phyloP scores from a whole-genome alignment of 2,888 invertebrate genomes.

The Alcis repandata region DNA sequence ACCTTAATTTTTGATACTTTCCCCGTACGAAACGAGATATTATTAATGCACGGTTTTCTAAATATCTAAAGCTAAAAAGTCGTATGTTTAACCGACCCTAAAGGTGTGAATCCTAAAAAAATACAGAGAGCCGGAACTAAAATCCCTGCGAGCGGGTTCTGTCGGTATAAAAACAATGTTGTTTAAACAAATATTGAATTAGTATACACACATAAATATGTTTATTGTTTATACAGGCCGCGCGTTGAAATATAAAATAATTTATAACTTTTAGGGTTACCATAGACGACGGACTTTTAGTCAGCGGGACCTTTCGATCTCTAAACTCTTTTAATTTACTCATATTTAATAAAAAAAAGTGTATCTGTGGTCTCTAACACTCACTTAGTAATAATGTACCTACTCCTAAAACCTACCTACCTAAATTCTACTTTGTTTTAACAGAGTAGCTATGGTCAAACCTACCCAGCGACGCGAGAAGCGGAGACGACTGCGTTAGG shows the following conservation, averaged over 20 bases:
- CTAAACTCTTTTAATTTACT: neutral
- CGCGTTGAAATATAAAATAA: neutral
- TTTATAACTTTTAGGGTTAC: slow-evolving; percentile 5
- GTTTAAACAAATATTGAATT: slow-evolving; percentile 8
- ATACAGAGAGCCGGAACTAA: slow-evolving; percentile 3
- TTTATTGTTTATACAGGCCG: slow-evolving; percentile 7
- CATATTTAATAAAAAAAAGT: no score
- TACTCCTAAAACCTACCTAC: no score
- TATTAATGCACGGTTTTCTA: neutral
- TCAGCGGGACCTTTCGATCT: neutral
- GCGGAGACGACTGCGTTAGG: no score
- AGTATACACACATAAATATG: slow-evolving; percentile 2
- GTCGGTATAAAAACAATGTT: slow-evolving; percentile 3
- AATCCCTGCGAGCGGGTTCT: neutral
- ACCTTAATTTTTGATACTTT: neutral
- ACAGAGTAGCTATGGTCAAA: no score
- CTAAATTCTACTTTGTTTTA: no score
- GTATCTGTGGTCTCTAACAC: neutral
- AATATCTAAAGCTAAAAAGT: neutral
- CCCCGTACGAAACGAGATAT: neutral
- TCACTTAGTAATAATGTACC: neutral
- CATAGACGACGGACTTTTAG: neutral
- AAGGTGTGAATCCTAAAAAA: slow-evolving; percentile 13
- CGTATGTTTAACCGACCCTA: neutral
- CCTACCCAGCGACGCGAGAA: no score